phyloP scores from a whole-genome alignment of 2,888 invertebrate genomes.

The Chymomyza amoena region DNA sequence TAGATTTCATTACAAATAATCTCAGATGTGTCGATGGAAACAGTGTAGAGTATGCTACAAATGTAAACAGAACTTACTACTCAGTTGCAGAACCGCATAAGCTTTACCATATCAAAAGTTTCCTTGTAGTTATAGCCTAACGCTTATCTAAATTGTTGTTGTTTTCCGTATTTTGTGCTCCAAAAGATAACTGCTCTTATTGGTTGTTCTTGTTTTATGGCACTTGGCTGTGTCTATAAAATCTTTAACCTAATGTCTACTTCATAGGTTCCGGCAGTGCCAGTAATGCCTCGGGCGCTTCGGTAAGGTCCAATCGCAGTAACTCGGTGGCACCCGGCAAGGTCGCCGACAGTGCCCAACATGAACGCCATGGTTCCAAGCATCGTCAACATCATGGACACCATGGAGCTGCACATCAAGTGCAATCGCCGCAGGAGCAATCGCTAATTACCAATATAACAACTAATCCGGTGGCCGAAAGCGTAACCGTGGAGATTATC shows the following conservation, averaged over 20 bases:
- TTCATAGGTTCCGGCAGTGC: slow-evolving; percentile 85
- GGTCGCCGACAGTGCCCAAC: slow-evolving; percentile 54
- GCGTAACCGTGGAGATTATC: slow-evolving; percentile 88
- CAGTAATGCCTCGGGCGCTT: slow-evolving; percentile 88
- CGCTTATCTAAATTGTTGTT: slow-evolving; percentile 1
- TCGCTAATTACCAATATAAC: slow-evolving; percentile 76
- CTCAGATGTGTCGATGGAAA: no score
- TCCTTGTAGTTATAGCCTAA: neutral
- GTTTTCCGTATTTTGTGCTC: slow-evolving; percentile 10
- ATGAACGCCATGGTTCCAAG: slow-evolving; percentile 65
- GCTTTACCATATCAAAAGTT: neutral
- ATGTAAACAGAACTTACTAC: no score
- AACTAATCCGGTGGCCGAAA: slow-evolving; percentile 81
- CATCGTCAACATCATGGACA: slow-evolving; percentile 61
- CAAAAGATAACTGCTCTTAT: neutral
- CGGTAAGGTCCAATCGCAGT: slow-evolving; percentile 84
- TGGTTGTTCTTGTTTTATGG: neutral
- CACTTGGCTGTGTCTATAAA: neutral
- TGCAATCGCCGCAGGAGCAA: slow-evolving; percentile 71
- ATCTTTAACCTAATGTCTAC: neutral
- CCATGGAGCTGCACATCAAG: slow-evolving; percentile 42
- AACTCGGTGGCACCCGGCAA: slow-evolving; percentile 76
- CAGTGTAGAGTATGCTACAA: no score
- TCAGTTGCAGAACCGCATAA: no score
- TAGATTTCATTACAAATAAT: no score